Evolutionary conservation across 2,113 vertebrate species (phyloP).

Genomic region (Labeo catla): DNA sequence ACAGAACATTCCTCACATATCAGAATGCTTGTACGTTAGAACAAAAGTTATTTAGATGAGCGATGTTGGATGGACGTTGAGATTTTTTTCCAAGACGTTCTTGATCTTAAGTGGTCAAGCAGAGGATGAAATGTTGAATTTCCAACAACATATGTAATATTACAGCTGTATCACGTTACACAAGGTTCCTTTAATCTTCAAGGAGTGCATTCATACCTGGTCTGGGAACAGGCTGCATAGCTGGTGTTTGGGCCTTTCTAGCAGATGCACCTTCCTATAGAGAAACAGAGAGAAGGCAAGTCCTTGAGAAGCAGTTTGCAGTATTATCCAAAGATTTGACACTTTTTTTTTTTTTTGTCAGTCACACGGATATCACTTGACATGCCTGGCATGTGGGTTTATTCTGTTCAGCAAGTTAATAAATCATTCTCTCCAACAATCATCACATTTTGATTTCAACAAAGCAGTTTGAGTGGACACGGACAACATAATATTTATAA

Average conservation of each 20-base stretch:
- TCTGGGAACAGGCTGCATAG: slow-evolving; percentile 92
- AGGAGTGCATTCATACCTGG: slow-evolving; percentile 80
- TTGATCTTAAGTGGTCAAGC: not conserved
- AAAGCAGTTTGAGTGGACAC: no score
- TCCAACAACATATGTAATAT: not conserved
- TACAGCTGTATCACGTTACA: not conserved
- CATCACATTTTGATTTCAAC: no score
- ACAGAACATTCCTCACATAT: not conserved
- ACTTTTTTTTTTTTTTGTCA: not conserved
- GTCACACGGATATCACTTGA: no score
- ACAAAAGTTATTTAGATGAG: not conserved
- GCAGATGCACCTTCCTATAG: slow-evolving; percentile 95
- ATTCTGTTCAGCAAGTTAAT: no score
- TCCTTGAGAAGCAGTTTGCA: not conserved
- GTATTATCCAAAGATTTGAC: not conserved
- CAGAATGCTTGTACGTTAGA: not conserved
- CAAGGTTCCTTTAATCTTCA: not conserved
- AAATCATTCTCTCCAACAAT: no score
- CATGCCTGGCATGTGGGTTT: no score
- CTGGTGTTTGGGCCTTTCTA: slow-evolving; percentile 93
- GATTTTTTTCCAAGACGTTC: not conserved
- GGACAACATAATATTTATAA: no score
- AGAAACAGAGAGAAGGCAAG: not conserved
- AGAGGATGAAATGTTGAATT: not conserved
- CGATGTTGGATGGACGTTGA: not conserved